A percentile compares a stretch with the other conserved stretches of the same genome.
Conservation (phyloP, 2,888 invertebrate genomes). For the Escarpia spicata region DNA sequence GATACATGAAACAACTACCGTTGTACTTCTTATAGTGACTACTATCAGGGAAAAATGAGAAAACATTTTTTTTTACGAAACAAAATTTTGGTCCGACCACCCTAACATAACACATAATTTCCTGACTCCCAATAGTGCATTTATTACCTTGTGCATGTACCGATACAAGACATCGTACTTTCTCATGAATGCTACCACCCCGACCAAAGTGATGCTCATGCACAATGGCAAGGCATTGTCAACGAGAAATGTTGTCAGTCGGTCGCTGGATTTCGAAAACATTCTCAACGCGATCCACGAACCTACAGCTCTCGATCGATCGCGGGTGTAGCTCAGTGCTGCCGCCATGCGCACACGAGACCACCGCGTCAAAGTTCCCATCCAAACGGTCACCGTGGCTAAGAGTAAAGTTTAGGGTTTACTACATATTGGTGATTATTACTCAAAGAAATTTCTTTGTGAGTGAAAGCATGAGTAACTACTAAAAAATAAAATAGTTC, state of each 20-base stretch:
- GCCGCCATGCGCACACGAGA: not conserved
- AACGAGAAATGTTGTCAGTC: not conserved
- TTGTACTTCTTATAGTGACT: too few species aligned
- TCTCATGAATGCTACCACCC: constrained; percentile 25
- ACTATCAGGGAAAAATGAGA: too few species aligned
- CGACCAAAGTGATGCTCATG: not conserved
- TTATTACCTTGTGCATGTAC: constrained; percentile 32
- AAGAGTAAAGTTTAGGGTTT: not conserved
- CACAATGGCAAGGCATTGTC: constrained; percentile 18
- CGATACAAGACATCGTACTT: constrained; percentile 33
- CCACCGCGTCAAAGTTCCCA: not conserved
- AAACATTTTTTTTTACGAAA: too few species aligned
- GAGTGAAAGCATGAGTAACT: too few species aligned
- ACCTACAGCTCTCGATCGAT: not conserved
- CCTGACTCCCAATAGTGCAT: too few species aligned
- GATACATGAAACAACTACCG: too few species aligned
- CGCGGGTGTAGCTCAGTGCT: not conserved
- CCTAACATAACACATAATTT: too few species aligned
- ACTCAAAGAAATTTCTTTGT: not conserved
- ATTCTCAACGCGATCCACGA: not conserved
- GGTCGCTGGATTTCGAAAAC: not conserved
- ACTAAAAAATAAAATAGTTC: too few species aligned
- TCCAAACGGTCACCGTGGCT: not conserved
- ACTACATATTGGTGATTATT: not conserved
- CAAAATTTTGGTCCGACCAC: too few species aligned